Evolutionary conservation across 2,888 invertebrate genomes (phyloP), one percentile per base, ranked within the genome.

Genomic region (Papilio protenor): DNA sequence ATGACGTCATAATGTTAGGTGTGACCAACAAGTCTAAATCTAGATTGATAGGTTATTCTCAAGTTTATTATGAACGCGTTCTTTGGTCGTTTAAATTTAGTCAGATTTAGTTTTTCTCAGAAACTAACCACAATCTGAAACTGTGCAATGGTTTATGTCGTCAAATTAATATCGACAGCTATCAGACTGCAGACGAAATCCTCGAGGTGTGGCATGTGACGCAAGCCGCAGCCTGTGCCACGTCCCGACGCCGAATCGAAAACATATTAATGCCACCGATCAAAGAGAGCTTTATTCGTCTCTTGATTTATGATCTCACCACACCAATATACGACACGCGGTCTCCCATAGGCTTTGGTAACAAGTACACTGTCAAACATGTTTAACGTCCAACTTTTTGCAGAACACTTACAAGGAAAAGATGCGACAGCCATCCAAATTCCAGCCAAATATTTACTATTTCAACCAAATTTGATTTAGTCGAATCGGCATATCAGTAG

Each of bases 211-310:
- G 87, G 82, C 74, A 81, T 78, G 85, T 92, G 92, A 92, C 93
- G 94, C 88, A 91, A 91, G 83, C 81, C 81, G 82, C 88, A 84
- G 91, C 91, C 92, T 92, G 91, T 87, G 83, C 83, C 81, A 85
- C 85, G 89, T 91, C 92, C 86, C 88, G 88, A 87, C 89, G 90
- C 88, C 87, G 89, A 90, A 92, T 92, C 85, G 89, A 90, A 92
- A 91, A 91, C 91, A 90, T 87, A 93, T 94, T 90, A 92, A 91
- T 87, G 85, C 89, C 88, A 81, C 89, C 87, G 93, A 94, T 94
- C 93, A 92, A 93, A 93, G 92, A 87, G 85, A 91, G 87, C 84
- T 90, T 87, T 90, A 87, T 88, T 87, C 86, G 84, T 84, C 83
- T 80, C 81, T 79, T 77, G 80, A 84, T 84, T 84, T 82, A 84